These are phyloP conservation scores for Tinea semifulvella DNA, from an alignment of 2,888 invertebrate species.

Conservation along the genomic window DNA sequence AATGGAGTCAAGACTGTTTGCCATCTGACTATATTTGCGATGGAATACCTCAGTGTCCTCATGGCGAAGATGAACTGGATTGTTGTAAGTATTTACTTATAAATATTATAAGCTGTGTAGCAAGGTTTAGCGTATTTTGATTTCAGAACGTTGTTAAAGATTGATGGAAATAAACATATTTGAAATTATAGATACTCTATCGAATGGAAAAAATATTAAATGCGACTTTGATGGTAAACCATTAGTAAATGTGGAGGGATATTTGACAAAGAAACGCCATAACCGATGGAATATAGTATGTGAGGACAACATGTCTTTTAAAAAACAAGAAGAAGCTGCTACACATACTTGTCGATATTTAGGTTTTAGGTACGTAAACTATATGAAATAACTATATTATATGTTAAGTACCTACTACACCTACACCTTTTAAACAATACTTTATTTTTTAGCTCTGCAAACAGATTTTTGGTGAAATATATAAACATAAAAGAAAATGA, in stretches of 20 bases:
- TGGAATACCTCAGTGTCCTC: slow-evolving; percentile 68
- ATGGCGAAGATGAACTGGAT: slow-evolving; percentile 80
- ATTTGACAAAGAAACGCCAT: slow-evolving; percentile 68
- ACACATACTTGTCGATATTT: slow-evolving; percentile 71
- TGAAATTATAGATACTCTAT: slow-evolving; percentile 72
- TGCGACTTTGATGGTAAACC: slow-evolving; percentile 71
- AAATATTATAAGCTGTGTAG: too few species aligned
- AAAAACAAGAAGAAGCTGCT: slow-evolving; percentile 56
- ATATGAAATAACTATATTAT: not conserved
- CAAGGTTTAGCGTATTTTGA: too few species aligned
- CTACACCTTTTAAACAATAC: too few species aligned
- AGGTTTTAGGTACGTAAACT: slow-evolving; percentile 68
- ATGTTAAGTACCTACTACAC: too few species aligned
- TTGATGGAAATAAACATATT: too few species aligned
- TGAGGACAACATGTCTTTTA: slow-evolving; percentile 47
- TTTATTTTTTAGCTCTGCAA: slow-evolving; percentile 39
- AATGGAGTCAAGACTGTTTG: slow-evolving; percentile 71
- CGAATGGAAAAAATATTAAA: slow-evolving; percentile 68
- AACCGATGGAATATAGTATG: slow-evolving; percentile 75
- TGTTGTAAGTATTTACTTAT: slow-evolving; percentile 71
- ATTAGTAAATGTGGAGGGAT: slow-evolving; percentile 65
- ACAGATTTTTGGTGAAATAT: slow-evolving; percentile 43
- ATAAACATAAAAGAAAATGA: slow-evolving; percentile 41
- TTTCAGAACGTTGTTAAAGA: too few species aligned
- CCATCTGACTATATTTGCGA: slow-evolving; percentile 70